These are phyloP conservation scores for Glyptemys insculpta DNA, from an alignment of 2,797 vertebrate species.

Conservation along the genomic window DNA sequence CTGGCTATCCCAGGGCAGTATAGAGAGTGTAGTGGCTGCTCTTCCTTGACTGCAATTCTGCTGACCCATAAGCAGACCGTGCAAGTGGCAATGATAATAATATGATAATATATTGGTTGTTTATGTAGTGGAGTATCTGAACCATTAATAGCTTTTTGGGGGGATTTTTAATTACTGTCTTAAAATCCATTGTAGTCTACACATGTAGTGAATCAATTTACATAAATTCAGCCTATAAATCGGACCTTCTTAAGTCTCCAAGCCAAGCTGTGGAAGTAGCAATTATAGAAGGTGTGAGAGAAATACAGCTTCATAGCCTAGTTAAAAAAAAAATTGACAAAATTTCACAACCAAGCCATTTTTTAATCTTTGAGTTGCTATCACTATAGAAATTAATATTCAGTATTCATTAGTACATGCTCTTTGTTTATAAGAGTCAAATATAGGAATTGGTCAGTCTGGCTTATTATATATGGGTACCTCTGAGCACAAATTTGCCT, in stretches of 20 bases:
- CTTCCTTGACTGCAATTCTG: accelerated
- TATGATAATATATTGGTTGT: background rate
- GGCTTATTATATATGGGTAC: background rate
- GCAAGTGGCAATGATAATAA: background rate
- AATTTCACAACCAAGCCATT: background rate
- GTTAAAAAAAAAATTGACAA: background rate
- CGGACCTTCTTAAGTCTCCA: background rate
- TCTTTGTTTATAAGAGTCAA: background rate
- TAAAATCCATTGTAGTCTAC: background rate
- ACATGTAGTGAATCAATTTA: constrained; percentile 1
- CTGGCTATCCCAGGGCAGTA: background rate
- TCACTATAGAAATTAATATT: background rate
- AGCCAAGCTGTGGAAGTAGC: constrained; percentile 41
- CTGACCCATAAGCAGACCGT: background rate
- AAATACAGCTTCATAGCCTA: background rate
- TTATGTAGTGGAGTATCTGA: background rate
- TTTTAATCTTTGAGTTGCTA: constrained; percentile 26
- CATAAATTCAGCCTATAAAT: background rate
- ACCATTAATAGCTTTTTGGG: background rate
- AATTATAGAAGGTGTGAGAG: background rate
- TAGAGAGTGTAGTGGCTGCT: background rate
- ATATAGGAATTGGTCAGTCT: background rate
- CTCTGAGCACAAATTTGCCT: background rate
- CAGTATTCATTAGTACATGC: background rate
- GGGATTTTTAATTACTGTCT: accelerated